These are phyloP conservation scores for Hyaena hyaena DNA, from an alignment of 2,113 vertebrate genomes.

Conservation along the genomic window DNA sequence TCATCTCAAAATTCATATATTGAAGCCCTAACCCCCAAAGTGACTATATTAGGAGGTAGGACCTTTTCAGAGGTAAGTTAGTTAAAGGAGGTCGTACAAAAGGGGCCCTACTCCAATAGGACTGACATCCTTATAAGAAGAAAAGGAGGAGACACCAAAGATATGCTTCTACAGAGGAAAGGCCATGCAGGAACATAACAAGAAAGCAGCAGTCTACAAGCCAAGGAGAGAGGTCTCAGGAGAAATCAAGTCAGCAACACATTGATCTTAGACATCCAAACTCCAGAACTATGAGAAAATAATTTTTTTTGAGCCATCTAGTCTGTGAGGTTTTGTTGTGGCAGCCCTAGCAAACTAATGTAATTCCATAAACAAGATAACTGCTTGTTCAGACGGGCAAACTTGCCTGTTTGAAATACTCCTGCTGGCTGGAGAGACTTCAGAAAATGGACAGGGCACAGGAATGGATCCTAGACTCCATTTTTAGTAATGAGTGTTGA, in stretches of 20 bases:
- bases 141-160: neutral
- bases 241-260: neutral
- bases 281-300: neutral
- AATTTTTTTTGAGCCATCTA: neutral
- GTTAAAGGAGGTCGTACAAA: neutral
- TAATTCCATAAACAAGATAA: neutral
- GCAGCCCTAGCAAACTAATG: neutral
- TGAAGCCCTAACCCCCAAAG: neutral
- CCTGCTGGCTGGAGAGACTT: neutral
- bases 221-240: neutral
- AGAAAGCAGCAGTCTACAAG: neutral
- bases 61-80: neutral
- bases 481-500: neutral
- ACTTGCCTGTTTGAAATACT: neutral
- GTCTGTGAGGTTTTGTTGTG: neutral
- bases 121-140: neutral
- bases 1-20: neutral
- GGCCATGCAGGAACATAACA: fast-evolving
- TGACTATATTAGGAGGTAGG: neutral
- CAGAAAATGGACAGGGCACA: neutral
- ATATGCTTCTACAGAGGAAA: neutral
- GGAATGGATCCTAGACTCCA: neutral
- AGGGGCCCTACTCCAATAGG: neutral
- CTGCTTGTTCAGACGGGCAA: neutral
- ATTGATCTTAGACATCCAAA: neutral